These are phyloP conservation scores for Acanthaster planci DNA, from an alignment of 35 echinoderm and acorn worm genomes.

Conservation along the genomic window DNA sequence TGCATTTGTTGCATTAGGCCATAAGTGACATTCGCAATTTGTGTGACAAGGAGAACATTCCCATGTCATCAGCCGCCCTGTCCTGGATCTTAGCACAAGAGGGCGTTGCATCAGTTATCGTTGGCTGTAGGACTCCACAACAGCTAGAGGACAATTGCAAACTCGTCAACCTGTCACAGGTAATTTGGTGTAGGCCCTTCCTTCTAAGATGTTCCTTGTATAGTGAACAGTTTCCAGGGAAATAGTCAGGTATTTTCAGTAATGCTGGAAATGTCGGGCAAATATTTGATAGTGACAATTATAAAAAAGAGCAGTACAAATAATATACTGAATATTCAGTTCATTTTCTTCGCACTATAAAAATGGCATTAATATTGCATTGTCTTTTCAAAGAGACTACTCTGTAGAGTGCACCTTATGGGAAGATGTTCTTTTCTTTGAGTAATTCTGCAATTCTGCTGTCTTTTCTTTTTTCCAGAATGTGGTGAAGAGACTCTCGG, in stretches of 20 bases:
- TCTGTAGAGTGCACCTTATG: neutral
- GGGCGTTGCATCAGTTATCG: slow-evolving; percentile 46
- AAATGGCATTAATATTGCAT: too few relatives aligned
- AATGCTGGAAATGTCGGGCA: too few relatives aligned
- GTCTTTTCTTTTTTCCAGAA: slow-evolving; percentile 26
- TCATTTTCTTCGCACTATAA: too few relatives aligned
- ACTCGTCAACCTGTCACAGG: slow-evolving; percentile 50
- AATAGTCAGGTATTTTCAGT: too few relatives aligned
- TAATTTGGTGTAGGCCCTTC: neutral
- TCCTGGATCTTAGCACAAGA: slow-evolving; percentile 55
- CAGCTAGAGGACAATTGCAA: slow-evolving; percentile 62
- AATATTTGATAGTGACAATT: too few relatives aligned
- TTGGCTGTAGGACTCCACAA: slow-evolving; percentile 48
- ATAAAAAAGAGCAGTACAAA: too few relatives aligned
- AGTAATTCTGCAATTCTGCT: neutral
- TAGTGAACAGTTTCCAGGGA: too few relatives aligned
- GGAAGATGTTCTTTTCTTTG: neutral
- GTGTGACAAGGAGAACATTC: slow-evolving; percentile 42
- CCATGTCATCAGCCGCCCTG: slow-evolving; percentile 46
- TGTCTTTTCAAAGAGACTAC: too few relatives aligned
- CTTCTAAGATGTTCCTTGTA: too few relatives aligned
- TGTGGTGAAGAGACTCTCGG: slow-evolving; percentile 40
- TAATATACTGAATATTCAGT: too few relatives aligned
- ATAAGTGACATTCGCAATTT: slow-evolving; percentile 43
- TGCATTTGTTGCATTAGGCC: slow-evolving; percentile 34